Conservation (phyloP, 2,113 vertebrate genomes). For the Pachypanchax playfairii region DNA sequence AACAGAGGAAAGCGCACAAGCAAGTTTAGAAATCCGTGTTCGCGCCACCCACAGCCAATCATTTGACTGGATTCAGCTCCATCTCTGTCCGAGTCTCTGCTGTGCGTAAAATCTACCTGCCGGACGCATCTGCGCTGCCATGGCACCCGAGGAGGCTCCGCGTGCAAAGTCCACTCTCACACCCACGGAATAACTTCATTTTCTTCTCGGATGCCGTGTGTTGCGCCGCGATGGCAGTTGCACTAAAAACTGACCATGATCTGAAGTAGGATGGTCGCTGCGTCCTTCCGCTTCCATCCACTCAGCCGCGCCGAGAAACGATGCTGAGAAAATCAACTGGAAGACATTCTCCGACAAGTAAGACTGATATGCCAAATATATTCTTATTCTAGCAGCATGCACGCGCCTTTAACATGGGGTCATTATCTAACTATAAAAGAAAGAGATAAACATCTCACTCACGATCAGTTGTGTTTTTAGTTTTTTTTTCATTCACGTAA, state of each 20-base stretch:
- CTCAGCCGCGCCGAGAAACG: conserved; percentile 57
- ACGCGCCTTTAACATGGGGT: not conserved
- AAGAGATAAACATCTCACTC: not conserved
- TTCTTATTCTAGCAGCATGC: not conserved
- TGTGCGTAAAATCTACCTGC: conserved; percentile 68
- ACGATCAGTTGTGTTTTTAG: not conserved
- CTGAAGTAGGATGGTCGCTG: conserved; percentile 47
- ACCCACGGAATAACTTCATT: conserved; percentile 29
- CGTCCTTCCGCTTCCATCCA: conserved; percentile 43
- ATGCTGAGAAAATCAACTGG: conserved; percentile 59
- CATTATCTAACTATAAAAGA: not conserved
- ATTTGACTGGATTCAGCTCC: conserved; percentile 29
- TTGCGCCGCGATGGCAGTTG: conserved; percentile 12
- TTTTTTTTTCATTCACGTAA: conserved; percentile 9
- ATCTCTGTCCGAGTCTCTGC: conserved; percentile 46
- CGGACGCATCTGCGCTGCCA: conserved; percentile 52
- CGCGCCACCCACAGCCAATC: conserved; percentile 54
- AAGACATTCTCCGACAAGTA: conserved; percentile 65
- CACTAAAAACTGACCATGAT: conserved; percentile 27
- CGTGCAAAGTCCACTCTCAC: conserved; percentile 27
- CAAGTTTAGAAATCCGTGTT: conserved; percentile 24
- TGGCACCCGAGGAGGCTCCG: conserved; percentile 32
- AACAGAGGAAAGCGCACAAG: conserved; percentile 14
- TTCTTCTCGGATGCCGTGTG: conserved; percentile 18
- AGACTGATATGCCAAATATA: conserved; percentile 12